These are phyloP conservation scores for Decapterus maruadsi DNA, from an alignment of 2,797 vertebrate genomes.

Conservation along the genomic window DNA sequence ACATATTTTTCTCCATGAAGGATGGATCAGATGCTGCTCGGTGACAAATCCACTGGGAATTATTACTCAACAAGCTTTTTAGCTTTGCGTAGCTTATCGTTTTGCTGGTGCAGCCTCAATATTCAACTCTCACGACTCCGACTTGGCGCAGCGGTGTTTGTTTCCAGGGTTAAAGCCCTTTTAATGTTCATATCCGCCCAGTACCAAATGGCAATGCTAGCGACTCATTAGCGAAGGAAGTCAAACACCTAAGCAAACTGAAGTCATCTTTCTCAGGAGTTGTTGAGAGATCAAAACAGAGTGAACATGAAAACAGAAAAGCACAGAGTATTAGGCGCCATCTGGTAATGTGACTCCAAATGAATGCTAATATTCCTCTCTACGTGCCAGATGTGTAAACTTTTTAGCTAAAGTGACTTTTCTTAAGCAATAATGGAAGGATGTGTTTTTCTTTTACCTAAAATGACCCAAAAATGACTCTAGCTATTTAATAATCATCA, in stretches of 20 bases:
- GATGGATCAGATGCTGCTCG: conserved; percentile 19
- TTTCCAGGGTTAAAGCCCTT: background rate
- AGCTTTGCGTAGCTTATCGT: background rate
- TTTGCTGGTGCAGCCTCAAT: background rate
- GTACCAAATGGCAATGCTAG: background rate
- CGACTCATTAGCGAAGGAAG: background rate
- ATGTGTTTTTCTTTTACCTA: background rate
- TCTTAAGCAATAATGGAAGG: background rate
- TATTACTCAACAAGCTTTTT: conserved; percentile 8
- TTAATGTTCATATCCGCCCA: background rate
- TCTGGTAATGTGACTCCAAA: background rate
- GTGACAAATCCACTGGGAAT: conserved; percentile 11
- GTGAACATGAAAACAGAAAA: background rate
- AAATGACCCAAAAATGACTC: background rate
- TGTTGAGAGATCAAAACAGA: background rate
- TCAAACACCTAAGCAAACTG: background rate
- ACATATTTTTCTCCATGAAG: conserved; percentile 19
- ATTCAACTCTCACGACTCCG: background rate
- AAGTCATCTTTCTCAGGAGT: background rate
- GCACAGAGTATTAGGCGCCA: background rate
- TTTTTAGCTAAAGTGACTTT: background rate
- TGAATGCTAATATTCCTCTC: background rate
- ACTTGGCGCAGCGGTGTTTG: background rate
- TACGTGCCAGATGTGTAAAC: background rate
- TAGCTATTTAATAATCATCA: too few relatives aligned